These are phyloP conservation scores for Champsocephalus gunnari DNA, from an alignment of 2,797 vertebrate genomes.

Conservation along the genomic window DNA sequence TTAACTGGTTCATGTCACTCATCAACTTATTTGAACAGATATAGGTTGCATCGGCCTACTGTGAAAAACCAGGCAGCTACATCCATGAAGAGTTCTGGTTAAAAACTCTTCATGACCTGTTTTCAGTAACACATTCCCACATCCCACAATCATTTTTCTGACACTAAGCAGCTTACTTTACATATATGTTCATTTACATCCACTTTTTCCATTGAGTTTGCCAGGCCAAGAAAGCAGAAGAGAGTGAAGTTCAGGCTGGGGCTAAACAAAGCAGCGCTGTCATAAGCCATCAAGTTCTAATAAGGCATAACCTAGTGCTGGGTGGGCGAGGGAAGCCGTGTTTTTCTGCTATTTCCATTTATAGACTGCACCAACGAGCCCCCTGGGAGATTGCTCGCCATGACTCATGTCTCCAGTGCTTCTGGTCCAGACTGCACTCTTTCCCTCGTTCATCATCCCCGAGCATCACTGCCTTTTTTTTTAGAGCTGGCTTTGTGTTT, in stretches of 20 bases:
- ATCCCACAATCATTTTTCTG: conserved; percentile 48
- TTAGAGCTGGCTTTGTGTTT: conserved; percentile 33
- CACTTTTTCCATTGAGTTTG: conserved; percentile 51
- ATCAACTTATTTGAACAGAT: conserved; percentile 70
- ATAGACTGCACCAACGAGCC: conserved; percentile 82
- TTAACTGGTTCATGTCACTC: conserved; percentile 81
- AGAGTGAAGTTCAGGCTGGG: conserved; percentile 58
- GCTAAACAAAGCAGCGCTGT: conserved; percentile 78
- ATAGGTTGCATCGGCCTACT: conserved; percentile 36
- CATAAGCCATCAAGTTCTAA: conserved; percentile 83
- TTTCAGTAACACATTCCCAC: conserved; percentile 44
- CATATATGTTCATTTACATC: conserved; percentile 35
- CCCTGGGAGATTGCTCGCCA: conserved; percentile 77
- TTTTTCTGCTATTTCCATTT: conserved; percentile 85
- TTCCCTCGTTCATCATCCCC: conserved; percentile 49
- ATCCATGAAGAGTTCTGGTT: conserved; percentile 35
- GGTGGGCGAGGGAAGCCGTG: conserved; percentile 84
- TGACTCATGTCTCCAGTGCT: conserved; percentile 84
- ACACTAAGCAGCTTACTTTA: conserved; percentile 64
- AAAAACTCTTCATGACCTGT: conserved; percentile 57
- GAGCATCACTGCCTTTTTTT: conserved; percentile 42
- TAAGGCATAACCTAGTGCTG: conserved; percentile 82
- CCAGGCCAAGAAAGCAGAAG: conserved; percentile 48
- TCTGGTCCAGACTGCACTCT: conserved; percentile 75
- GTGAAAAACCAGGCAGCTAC: conserved; percentile 25